These are phyloP conservation scores for Otis tarda DNA, from an alignment of 2,113 vertebrate genomes.

Conservation along the genomic window DNA sequence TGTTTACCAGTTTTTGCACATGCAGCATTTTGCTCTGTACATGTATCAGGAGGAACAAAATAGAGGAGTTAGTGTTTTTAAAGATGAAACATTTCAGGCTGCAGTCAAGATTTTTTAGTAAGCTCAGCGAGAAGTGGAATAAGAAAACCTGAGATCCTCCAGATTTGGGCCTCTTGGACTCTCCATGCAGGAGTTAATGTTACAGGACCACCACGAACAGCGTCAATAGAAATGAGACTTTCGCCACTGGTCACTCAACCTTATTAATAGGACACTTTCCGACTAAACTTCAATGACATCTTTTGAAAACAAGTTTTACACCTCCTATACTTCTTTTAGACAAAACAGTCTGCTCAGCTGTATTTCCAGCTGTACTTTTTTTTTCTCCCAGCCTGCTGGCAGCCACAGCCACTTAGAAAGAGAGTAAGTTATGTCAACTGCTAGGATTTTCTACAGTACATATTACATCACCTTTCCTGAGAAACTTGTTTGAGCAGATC, in stretches of 20 bases:
- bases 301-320: constrained; percentile 27
- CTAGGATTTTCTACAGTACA: constrained; percentile 37
- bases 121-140: not conserved
- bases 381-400: not conserved
- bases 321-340: not conserved
- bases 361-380: not conserved
- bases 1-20: not conserved
- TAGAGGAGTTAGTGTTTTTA: not conserved
- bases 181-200: not conserved
- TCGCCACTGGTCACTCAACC: not conserved
- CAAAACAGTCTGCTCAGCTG: constrained; percentile 4
- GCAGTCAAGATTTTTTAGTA: not conserved
- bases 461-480: constrained; percentile 50
- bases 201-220: not conserved
- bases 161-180: not conserved
- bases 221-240: not conserved
- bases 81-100: not conserved
- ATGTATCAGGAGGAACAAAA: not conserved
- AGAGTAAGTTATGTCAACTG: constrained; percentile 1
- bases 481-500: constrained; percentile 53
- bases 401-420: constrained; percentile 16
- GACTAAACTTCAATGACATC: constrained; percentile 6
- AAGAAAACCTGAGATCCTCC: not conserved
- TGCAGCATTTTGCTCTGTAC: not conserved
- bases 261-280: not conserved